Evolutionary conservation across 2,888 invertebrate genomes (phyloP).

Genomic region (Euspilapteryx auroguttella): DNA sequence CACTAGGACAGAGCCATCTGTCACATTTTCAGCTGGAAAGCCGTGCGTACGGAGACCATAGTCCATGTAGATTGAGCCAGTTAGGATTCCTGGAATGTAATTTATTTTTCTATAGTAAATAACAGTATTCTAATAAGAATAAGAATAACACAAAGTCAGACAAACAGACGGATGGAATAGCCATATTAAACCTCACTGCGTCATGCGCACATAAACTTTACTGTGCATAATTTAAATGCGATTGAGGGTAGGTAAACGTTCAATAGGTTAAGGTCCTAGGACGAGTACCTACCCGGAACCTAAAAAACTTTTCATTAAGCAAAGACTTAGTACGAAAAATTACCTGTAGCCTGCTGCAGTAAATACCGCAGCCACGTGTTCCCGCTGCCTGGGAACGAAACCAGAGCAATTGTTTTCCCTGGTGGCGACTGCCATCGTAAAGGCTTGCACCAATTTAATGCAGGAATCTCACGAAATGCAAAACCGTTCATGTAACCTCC

Average conservation of each 20-base stretch:
- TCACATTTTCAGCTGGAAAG: slow-evolving; percentile 77
- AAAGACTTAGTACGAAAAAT: neutral
- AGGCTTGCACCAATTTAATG: slow-evolving; percentile 59
- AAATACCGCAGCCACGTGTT: slow-evolving; percentile 78
- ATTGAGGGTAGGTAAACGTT: no score
- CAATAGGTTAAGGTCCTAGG: no score
- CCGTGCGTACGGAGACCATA: slow-evolving; percentile 76
- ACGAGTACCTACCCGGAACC: no score
- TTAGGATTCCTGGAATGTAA: slow-evolving; percentile 64
- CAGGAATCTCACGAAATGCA: no score
- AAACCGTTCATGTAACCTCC: no score
- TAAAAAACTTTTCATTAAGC: no score
- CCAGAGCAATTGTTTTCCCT: slow-evolving; percentile 52
- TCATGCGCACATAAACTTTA: no score
- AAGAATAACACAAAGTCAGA: no score
- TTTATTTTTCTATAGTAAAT: neutral
- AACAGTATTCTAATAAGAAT: slow-evolving; percentile 1
- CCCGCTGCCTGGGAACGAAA: slow-evolving; percentile 71
- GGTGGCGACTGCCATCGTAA: slow-evolving; percentile 39
- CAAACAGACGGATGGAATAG: no score
- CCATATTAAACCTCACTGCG: no score
- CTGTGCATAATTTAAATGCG: no score
- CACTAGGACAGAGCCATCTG: slow-evolving; percentile 74
- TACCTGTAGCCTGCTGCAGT: slow-evolving; percentile 77
- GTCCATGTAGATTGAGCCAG: slow-evolving; percentile 83